These are phyloP conservation scores for Watsonalla binaria DNA, from an alignment of 2,888 invertebrate genomes.

Conservation along the genomic window DNA sequence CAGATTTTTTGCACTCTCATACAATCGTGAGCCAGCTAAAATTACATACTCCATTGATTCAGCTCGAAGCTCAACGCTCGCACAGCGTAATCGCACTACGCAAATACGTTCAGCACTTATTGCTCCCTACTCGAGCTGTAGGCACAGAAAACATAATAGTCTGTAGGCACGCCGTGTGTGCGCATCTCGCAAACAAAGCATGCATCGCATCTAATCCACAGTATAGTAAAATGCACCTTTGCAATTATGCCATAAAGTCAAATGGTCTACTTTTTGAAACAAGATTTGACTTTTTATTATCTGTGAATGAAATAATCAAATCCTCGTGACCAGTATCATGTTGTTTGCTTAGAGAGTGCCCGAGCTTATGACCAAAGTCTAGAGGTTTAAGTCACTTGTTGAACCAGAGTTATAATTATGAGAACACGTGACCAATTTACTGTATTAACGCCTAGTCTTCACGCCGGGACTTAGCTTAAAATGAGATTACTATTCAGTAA, in stretches of 20 bases:
- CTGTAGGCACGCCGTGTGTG: slow-evolving; percentile 52
- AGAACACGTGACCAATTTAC: no score
- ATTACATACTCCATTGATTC: slow-evolving; percentile 1
- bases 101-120: slow-evolving; percentile 74
- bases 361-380: no score
- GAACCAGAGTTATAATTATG: no score
- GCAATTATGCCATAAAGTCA: background rate
- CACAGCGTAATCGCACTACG: slow-evolving; percentile 63
- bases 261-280: background rate
- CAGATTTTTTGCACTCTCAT: background rate
- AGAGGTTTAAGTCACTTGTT: no score
- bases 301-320: no score
- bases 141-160: slow-evolving; percentile 29
- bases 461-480: no score
- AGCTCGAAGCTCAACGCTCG: slow-evolving; percentile 24
- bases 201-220: no score
- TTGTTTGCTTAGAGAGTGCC: no score
- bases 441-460: no score
- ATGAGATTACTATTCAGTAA: no score
- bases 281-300: background rate
- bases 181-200: slow-evolving; percentile 60
- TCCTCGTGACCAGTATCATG: no score
- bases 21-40: background rate
- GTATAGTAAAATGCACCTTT: background rate
- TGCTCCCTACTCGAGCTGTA: slow-evolving; percentile 58